Conservation (phyloP, 2,888 invertebrate species). For the Tricholauxania praeusta region DNA sequence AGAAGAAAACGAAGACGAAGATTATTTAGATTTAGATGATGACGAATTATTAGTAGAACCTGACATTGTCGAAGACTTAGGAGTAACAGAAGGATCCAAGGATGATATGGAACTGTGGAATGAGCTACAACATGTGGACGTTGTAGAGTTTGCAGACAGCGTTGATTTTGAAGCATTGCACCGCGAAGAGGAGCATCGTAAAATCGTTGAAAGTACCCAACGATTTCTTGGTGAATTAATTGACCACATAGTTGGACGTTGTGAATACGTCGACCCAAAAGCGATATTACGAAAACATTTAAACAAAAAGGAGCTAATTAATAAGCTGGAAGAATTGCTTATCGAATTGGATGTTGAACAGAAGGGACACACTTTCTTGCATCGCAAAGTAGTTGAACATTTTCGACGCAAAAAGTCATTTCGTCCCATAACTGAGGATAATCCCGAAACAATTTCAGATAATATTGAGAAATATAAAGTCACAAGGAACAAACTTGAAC, state of each 20-base stretch:
- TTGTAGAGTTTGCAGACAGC: background rate
- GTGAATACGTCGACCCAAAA: conserved; percentile 45
- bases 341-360: conserved; percentile 41
- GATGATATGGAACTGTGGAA: background rate
- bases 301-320: conserved; percentile 50
- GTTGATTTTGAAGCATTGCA: background rate
- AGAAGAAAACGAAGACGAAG: conserved; percentile 28
- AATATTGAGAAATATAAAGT: conserved; percentile 44
- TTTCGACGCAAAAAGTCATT: conserved; percentile 53
- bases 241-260: background rate
- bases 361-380: conserved; percentile 47
- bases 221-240: no score
- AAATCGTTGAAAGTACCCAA: no score
- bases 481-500: conserved; percentile 48
- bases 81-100: background rate
- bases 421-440: conserved; percentile 51
- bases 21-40: background rate
- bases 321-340: conserved; percentile 30
- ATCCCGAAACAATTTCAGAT: conserved; percentile 12
- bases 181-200: no score
- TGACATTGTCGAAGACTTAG: conserved; percentile 27
- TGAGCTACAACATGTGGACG: background rate
- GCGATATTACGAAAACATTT: conserved; percentile 45
- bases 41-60: conserved; percentile 22
- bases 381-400: conserved; percentile 53